Evolutionary conservation across 2,113 vertebrate genomes (phyloP).

Genomic region (Otus sunia): DNA sequence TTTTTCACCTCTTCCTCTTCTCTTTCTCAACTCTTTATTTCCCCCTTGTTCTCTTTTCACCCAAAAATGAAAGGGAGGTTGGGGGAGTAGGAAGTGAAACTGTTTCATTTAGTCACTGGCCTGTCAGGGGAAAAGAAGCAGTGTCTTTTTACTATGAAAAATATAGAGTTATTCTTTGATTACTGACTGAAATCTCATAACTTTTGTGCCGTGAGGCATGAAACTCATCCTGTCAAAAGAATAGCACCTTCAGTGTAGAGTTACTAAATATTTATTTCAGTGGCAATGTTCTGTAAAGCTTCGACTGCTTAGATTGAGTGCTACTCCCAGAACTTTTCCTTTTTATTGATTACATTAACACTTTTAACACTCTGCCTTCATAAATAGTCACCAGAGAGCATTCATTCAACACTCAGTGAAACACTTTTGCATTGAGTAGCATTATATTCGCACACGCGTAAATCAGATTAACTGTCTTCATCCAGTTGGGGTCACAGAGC

Average conservation of each 20-base stretch:
- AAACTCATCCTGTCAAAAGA: constrained; percentile 60
- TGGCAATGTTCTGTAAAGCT: constrained; percentile 49
- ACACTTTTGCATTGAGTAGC: neutral
- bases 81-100: neutral
- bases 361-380: constrained; percentile 29
- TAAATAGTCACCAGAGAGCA: constrained; percentile 17
- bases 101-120: neutral
- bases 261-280: constrained; percentile 69
- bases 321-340: neutral
- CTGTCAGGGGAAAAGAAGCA: neutral
- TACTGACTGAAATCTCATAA: constrained; percentile 60
- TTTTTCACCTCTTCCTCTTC: neutral
- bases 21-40: neutral
- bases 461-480: neutral
- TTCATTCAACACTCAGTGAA: neutral
- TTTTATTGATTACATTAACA: constrained; percentile 64
- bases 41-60: neutral
- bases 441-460: neutral
- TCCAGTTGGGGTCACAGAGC: neutral
- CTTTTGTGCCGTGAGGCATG: constrained; percentile 56
- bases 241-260: constrained; percentile 27
- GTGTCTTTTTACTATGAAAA: constrained; percentile 6
- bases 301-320: constrained; percentile 24
- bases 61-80: neutral
- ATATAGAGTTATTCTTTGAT: constrained; percentile 56